Percentiles rank a stretch among this genome's conserved stretches.
Evolutionary conservation across 2,888 invertebrate genomes (phyloP).

Genomic region (Ormyrus nitidulus): DNA sequence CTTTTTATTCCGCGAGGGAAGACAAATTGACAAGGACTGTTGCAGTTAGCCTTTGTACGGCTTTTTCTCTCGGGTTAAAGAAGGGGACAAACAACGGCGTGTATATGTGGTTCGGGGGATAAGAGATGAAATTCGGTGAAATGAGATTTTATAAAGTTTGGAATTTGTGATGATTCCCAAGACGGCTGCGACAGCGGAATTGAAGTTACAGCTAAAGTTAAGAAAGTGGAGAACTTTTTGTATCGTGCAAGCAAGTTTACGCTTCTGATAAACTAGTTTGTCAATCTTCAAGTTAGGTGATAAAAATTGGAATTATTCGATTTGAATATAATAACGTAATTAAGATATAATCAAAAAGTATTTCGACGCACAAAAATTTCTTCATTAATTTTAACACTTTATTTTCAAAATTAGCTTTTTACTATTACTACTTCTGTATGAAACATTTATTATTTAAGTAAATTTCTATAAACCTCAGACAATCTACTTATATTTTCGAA

Average conservation of each 20-base stretch:
- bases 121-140: background rate
- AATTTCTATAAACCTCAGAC: too few species aligned
- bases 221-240: background rate
- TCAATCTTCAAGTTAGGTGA: too few species aligned
- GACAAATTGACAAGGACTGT: background rate
- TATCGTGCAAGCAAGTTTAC: background rate
- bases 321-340: too few species aligned
- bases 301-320: too few species aligned
- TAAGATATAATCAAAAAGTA: too few species aligned
- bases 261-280: background rate
- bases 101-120: background rate
- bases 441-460: too few species aligned
- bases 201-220: background rate
- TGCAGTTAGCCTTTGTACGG: background rate
- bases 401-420: too few species aligned
- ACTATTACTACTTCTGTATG: too few species aligned
- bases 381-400: too few species aligned
- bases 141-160: conserved; percentile 16
- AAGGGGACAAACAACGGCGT: background rate
- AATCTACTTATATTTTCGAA: too few species aligned
- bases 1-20: background rate
- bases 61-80: background rate
- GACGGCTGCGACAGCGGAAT: too few species aligned
- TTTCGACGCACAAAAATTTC: too few species aligned
- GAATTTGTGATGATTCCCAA: background rate